These are phyloP conservation scores for Tiphia femorata DNA, from an alignment of 2,888 invertebrate genomes.

Conservation along the genomic window DNA sequence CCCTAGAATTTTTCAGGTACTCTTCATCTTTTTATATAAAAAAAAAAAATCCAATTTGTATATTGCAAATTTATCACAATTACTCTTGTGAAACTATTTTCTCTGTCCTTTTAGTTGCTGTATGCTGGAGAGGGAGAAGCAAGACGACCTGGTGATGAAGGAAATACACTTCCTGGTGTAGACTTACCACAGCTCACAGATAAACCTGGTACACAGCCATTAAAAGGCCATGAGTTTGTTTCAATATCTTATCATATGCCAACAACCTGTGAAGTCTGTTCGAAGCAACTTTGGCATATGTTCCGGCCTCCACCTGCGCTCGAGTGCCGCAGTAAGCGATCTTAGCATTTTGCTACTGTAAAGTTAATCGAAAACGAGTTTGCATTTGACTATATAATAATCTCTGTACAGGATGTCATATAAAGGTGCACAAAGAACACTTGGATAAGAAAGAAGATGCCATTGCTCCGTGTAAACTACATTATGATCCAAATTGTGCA, in stretches of 20 bases:
- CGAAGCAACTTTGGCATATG: slow-evolving; percentile 97
- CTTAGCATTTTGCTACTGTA: background rate
- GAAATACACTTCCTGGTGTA: slow-evolving; percentile 70
- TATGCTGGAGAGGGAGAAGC: slow-evolving; percentile 98
- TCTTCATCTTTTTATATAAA: background rate
- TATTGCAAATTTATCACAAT: background rate
- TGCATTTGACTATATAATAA: background rate
- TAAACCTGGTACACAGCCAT: slow-evolving; percentile 77
- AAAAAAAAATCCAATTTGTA: background rate
- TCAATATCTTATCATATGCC: slow-evolving; percentile 98
- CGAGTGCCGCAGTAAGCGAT: slow-evolving; percentile 90
- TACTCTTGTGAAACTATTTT: background rate
- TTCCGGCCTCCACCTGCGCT: slow-evolving; percentile 97
- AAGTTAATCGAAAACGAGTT: too few species aligned
- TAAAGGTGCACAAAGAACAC: slow-evolving; percentile 98
- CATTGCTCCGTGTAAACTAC: slow-evolving; percentile 95
- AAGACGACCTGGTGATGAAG: slow-evolving; percentile 79
- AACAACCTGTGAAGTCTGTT: slow-evolving; percentile 97
- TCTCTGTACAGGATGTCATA: slow-evolving; percentile 82
- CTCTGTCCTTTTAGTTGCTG: slow-evolving; percentile 75
- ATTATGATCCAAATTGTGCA: slow-evolving; percentile 93
- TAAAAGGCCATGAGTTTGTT: slow-evolving; percentile 96
- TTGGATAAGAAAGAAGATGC: slow-evolving; percentile 86
- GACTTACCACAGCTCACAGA: slow-evolving; percentile 72
- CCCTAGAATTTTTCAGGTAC: slow-evolving; percentile 94